phyloP scores from a whole-genome alignment of 2,797 vertebrate genomes.

The Alectoris magna region DNA sequence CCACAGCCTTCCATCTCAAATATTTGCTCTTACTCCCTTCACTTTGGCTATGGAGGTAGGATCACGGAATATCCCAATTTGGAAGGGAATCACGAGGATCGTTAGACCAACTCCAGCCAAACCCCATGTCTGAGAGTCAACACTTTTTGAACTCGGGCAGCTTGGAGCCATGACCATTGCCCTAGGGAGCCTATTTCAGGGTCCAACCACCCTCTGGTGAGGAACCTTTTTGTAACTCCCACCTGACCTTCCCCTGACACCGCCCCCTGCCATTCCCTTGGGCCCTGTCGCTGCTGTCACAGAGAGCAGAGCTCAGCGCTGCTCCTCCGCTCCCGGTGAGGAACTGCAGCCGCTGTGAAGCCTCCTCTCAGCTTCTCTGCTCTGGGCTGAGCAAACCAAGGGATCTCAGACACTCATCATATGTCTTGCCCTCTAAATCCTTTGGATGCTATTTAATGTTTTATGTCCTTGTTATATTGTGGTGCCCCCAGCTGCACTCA shows the following conservation, averaged over 20 bases:
- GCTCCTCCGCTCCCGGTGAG: neutral
- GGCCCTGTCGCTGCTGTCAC: neutral
- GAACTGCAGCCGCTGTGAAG: neutral
- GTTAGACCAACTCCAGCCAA: neutral
- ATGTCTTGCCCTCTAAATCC: neutral
- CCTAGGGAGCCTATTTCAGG: neutral
- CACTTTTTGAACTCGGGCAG: neutral
- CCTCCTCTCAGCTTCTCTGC: neutral
- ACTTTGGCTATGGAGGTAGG: neutral
- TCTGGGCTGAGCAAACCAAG: neutral
- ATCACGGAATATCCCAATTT: neutral
- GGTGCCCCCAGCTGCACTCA: neutral
- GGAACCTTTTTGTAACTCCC: neutral
- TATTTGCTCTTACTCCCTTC: neutral
- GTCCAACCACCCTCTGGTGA: neutral
- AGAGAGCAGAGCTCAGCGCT: neutral
- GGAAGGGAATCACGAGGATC: neutral
- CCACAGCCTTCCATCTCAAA: neutral
- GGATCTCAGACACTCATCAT: neutral
- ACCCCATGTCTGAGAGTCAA: neutral
- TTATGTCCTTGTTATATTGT: neutral
- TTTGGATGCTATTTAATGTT: neutral
- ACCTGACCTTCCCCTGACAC: neutral
- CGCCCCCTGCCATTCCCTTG: neutral
- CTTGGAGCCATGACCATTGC: neutral